A percentile compares a stretch with the other conserved stretches of the same genome.
phyloP scores from a whole-genome alignment of 2,113 vertebrate genomes.

The Equus przewalskii region DNA sequence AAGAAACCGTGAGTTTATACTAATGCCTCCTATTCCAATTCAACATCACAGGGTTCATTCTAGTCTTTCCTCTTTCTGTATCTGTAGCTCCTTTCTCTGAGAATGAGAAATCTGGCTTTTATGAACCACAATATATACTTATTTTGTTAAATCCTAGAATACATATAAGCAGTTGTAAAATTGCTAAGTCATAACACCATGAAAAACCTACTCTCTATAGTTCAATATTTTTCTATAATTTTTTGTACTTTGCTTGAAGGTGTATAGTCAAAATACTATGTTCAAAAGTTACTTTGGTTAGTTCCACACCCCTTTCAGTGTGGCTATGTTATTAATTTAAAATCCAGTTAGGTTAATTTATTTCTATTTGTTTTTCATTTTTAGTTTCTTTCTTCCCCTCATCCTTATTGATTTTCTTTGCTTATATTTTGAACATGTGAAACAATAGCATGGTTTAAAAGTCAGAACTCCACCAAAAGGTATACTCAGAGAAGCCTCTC shows the following conservation, averaged over 20 bases:
- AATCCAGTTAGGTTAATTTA: not conserved
- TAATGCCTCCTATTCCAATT: not conserved
- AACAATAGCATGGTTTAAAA: conserved; percentile 6
- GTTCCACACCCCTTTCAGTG: not conserved
- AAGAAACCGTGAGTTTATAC: not conserved
- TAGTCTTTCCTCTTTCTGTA: not conserved
- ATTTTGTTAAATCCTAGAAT: not conserved
- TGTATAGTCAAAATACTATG: not conserved
- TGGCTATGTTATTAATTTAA: not conserved
- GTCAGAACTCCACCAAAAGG: not conserved
- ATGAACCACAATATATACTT: not conserved
- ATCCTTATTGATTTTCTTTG: not conserved
- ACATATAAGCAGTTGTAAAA: not conserved
- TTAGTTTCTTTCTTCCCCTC: not conserved
- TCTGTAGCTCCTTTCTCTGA: not conserved
- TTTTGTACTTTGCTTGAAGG: not conserved
- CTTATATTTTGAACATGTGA: not conserved
- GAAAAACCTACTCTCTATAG: not conserved
- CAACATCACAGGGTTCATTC: not conserved
- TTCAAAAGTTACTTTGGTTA: not conserved
- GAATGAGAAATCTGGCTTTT: not conserved
- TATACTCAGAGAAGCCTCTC: not conserved
- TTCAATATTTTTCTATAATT: not conserved
- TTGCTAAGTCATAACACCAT: not conserved
- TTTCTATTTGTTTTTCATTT: not conserved